Percentiles rank a stretch among this genome's conserved stretches.
phyloP scores from a whole-genome alignment of 2,888 invertebrate species.

The Melieria crassipennis region DNA sequence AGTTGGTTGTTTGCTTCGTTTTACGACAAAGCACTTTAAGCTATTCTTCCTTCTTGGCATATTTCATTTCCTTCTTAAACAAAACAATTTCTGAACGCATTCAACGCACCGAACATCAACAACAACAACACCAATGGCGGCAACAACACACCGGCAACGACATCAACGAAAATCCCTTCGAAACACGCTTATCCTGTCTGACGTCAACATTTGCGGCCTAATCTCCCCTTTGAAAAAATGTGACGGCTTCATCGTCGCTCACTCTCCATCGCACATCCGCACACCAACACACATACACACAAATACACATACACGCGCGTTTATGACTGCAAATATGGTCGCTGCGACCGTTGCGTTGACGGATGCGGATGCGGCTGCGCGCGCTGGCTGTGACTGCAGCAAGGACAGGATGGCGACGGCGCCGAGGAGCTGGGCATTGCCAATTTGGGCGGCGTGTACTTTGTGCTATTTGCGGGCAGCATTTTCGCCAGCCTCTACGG shows the following conservation, averaged over 20 bases:
- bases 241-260: not conserved
- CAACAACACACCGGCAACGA: not conserved
- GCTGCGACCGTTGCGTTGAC: not conserved
- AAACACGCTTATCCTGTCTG: constrained; percentile 2
- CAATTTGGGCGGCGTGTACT: constrained; percentile 75
- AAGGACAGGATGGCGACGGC: constrained; percentile 60
- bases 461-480: constrained; percentile 70
- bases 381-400: constrained; percentile 31
- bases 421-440: constrained; percentile 70
- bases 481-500: constrained; percentile 61
- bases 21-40: not conserved
- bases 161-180: constrained; percentile 15
- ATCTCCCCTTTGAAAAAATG: not conserved
- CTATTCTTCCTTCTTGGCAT: not conserved
- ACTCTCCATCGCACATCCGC: not conserved
- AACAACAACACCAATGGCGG: constrained; percentile 15
- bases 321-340: no score
- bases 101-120: not conserved
- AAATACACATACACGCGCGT: not conserved
- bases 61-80: constrained; percentile 1
- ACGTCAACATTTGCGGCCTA: constrained; percentile 6
- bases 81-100: constrained; percentile 3
- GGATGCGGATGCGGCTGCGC: not conserved
- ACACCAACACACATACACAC: not conserved
- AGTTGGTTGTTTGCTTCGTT: not conserved